Conservation (phyloP, 2,888 invertebrate genomes). For the Subacronicta megacephala region DNA sequence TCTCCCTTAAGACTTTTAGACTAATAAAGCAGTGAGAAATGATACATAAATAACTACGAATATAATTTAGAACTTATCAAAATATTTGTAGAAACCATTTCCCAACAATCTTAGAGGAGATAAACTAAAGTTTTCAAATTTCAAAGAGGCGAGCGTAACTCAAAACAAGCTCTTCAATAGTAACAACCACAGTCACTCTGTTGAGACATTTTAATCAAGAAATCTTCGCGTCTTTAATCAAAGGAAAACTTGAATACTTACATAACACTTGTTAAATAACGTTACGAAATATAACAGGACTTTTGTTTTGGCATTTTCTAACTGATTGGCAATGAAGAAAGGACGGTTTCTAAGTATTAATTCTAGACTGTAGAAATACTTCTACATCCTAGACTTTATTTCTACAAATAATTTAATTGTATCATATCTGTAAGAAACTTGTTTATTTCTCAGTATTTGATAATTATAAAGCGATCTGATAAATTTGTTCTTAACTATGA, state of each 20-base stretch:
- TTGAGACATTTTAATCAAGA: conserved; percentile 79
- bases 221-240: conserved; percentile 78
- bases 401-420: conserved; percentile 9
- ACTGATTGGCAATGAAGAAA: conserved; percentile 21
- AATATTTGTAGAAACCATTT: conserved; percentile 51
- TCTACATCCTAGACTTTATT: no score
- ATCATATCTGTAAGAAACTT: neutral
- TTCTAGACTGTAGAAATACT: no score
- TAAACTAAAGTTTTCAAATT: conserved; percentile 65
- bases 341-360: neutral
- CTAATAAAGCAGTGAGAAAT: no score
- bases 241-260: conserved; percentile 77
- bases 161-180: conserved; percentile 56
- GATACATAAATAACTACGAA: no score
- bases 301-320: conserved; percentile 32
- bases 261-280: conserved; percentile 62
- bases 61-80: conserved; percentile 35
- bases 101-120: conserved; percentile 52
- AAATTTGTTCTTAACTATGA: no score
- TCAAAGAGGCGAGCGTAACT: conserved; percentile 66
- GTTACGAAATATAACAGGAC: conserved; percentile 45
- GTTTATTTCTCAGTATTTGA: no score
- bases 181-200: conserved; percentile 53
- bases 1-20: no score
- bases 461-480: no score